Percentiles rank a stretch among this genome's conserved stretches.
These are phyloP conservation scores for Clarias laeviceps DNA, from an alignment of 2,797 vertebrate species.

Conservation along the genomic window DNA sequence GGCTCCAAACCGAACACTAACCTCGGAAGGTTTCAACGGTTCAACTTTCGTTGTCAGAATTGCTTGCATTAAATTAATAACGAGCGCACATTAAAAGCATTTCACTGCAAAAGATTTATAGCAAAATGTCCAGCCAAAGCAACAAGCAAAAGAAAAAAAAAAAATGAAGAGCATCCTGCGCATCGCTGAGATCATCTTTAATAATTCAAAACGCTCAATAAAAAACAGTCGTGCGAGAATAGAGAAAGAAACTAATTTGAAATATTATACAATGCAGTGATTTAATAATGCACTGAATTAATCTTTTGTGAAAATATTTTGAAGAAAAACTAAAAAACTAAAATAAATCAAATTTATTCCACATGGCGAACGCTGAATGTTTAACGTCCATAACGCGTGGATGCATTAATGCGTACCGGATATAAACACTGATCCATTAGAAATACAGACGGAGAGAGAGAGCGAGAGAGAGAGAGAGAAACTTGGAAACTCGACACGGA, in stretches of 20 bases:
- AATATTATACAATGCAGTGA: too few species aligned
- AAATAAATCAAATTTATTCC: not conserved
- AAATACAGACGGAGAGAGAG: not conserved
- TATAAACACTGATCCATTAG: slow-evolving; percentile 47
- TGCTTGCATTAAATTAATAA: too few species aligned
- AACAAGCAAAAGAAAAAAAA: not conserved
- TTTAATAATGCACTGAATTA: not conserved
- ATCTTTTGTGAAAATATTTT: not conserved
- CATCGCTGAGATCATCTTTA: not conserved
- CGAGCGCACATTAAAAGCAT: too few species aligned
- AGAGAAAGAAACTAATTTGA: too few species aligned
- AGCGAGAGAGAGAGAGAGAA: slow-evolving; percentile 37
- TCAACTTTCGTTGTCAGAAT: too few species aligned
- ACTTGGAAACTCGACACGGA: slow-evolving; percentile 57
- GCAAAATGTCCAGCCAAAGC: not conserved
- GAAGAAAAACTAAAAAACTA: too few species aligned
- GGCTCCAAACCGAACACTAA: too few species aligned
- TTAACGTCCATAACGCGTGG: not conserved
- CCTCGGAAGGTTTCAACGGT: too few species aligned
- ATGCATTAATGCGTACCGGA: slow-evolving; percentile 56
- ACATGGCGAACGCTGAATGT: not conserved
- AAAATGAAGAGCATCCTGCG: too few species aligned
- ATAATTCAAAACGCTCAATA: not conserved
- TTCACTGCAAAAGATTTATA: not conserved
- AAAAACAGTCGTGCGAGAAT: not conserved